Base-by-base conservation (phyloP, 2,797 vertebrate genomes). In the Octomys mimax region DNA sequence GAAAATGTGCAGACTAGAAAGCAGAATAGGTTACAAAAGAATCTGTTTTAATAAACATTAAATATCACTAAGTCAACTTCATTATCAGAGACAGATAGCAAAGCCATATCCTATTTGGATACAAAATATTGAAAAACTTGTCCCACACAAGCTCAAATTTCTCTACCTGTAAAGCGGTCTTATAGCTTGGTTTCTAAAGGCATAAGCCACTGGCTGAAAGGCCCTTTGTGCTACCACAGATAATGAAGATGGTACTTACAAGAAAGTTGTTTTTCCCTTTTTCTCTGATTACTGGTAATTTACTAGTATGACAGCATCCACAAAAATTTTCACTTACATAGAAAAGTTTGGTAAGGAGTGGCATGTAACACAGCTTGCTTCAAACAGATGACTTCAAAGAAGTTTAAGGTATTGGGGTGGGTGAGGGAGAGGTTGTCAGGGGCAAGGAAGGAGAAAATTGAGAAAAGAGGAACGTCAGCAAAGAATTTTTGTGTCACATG, bases 41-140 rank as follows among this genome's bases (percentile, higher is more conserved):
- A 31, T 78, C 24, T 91, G 26, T 90, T 88, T 94, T 86, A 83
- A 85, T 77, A 93, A 90, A 90, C 61, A 21, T 59, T 88, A 92
- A 97, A 31, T 46, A 85, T 84, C 79, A 71, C 62, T 77, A 79
- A 93, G 46, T 11, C 46, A 71, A 57, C 22, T 80, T 91, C 49
- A 61, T 28, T 91, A 92, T 26, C n/a, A 89, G 64, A 92, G 95
- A 39, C 5, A 1, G 28, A 42, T 54, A 77, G 64, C 49, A 92
- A 94, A 87, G 71, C 42, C 36, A 73, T 16, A 59, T 68, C 64
- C 59, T 87, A 87, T 71, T 81, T 33, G 36, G 31, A 89, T 70
- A 95, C 61, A 87, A 90, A 73, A 92, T 64, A 91, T 1, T 61
- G 21, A 90, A 92, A 92, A 93, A 89, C 42, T 9, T 87, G 78